Evolutionary conservation across 2,888 invertebrate genomes (phyloP).

Genomic region (Drosophila aldrichi): DNA sequence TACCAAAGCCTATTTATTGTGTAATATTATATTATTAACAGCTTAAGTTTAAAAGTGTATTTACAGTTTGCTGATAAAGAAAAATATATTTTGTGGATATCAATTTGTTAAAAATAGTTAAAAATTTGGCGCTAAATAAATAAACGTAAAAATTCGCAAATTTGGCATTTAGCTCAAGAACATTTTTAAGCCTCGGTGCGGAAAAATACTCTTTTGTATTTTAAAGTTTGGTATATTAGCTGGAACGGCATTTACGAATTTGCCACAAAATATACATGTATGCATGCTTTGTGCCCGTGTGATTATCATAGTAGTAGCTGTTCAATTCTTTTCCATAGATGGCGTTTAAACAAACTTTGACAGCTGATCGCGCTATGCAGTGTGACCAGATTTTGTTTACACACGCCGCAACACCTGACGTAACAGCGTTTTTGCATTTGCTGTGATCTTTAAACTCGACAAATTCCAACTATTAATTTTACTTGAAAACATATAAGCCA

Average conservation of each 20-base stretch:
- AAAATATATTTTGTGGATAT: not conserved
- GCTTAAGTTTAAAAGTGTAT: not conserved
- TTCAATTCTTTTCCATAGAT: slow-evolving; percentile 5
- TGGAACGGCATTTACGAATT: not conserved
- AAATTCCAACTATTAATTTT: slow-evolving; percentile 13
- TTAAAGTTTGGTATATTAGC: not conserved
- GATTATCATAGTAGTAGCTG: not conserved
- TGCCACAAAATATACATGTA: not conserved
- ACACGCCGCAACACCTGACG: slow-evolving; percentile 49
- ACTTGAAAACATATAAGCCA: not conserved
- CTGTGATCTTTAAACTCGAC: slow-evolving; percentile 34
- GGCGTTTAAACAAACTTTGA: slow-evolving; percentile 8
- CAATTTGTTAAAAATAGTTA: not conserved
- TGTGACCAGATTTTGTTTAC: slow-evolving; percentile 37
- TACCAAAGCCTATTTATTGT: slow-evolving; percentile 26
- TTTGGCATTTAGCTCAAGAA: not conserved
- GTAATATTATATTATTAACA: not conserved
- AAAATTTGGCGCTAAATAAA: not conserved
- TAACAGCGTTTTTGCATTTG: slow-evolving; percentile 38
- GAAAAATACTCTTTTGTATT: not conserved
- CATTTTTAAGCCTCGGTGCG: not conserved
- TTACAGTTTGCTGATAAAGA: not conserved
- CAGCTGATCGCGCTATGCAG: slow-evolving; percentile 45
- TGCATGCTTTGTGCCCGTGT: not conserved
- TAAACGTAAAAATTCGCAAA: not conserved